These are phyloP conservation scores for Nyctibius grandis DNA, from an alignment of 2,797 vertebrate species.

Conservation along the genomic window DNA sequence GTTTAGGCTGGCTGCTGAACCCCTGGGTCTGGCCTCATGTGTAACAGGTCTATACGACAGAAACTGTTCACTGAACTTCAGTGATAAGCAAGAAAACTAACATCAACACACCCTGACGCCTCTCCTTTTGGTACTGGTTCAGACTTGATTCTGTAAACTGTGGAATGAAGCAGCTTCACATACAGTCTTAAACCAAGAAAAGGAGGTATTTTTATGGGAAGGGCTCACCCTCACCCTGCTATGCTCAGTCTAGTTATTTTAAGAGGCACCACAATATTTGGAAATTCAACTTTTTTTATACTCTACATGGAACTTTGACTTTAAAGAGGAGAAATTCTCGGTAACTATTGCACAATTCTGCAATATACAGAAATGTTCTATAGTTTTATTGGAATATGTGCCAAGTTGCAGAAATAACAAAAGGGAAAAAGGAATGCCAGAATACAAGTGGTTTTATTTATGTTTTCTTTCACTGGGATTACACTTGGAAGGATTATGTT, in stretches of 20 bases:
- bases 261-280: not conserved
- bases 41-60: not conserved
- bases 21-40: not conserved
- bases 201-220: not conserved
- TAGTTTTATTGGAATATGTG: not conserved
- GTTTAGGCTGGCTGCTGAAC: not conserved
- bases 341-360: not conserved
- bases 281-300: not conserved
- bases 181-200: not conserved
- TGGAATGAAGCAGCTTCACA: not conserved
- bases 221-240: not conserved
- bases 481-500: slow-evolving; percentile 45
- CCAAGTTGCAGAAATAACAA: slow-evolving; percentile 36
- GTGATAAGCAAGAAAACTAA: not conserved
- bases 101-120: not conserved
- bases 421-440: slow-evolving; percentile 6
- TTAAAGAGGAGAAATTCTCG: not conserved
- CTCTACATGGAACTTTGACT: not conserved
- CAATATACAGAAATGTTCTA: not conserved
- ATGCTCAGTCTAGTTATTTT: not conserved
- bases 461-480: slow-evolving; percentile 51
- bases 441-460: slow-evolving; percentile 51
- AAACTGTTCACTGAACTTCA: not conserved
- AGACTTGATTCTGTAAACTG: not conserved
- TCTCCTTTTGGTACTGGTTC: not conserved